A percentile compares a stretch with the other conserved stretches of the same genome.
Evolutionary conservation across 2,888 invertebrate species (phyloP).

Genomic region (Plutella xylostella): DNA sequence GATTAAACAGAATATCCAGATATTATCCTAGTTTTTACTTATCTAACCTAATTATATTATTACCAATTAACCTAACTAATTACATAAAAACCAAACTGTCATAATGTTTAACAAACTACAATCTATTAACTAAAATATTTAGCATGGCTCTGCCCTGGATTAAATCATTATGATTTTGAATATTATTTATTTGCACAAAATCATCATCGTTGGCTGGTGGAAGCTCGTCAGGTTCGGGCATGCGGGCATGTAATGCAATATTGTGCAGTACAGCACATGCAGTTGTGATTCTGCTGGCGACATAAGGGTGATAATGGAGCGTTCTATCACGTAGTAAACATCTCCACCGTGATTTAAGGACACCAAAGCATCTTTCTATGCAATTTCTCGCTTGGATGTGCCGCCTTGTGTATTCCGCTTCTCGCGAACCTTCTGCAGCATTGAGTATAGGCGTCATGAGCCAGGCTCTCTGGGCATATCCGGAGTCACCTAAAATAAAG

Average conservation of each 20-base stretch:
- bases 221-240: background rate
- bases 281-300: background rate
- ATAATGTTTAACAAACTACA: too few species aligned
- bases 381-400: constrained; percentile 18
- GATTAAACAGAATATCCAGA: too few species aligned
- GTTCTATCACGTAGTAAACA: constrained; percentile 18
- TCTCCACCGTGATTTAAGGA: constrained; percentile 20
- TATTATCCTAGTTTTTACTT: too few species aligned
- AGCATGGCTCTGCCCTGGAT: background rate
- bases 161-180: background rate
- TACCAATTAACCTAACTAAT: too few species aligned
- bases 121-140: background rate
- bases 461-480: constrained; percentile 16
- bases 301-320: background rate
- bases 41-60: too few species aligned
- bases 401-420: constrained; percentile 17
- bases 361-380: constrained; percentile 21
- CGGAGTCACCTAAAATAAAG: constrained; percentile 11
- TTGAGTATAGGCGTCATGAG: constrained; percentile 22
- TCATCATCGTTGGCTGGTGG: background rate
- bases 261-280: background rate
- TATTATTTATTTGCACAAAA: background rate
- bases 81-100: too few species aligned
- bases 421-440: constrained; percentile 18
- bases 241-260: background rate